Base-by-base conservation (phyloP, 2,113 vertebrate genomes). In the Probosciger aterrimus region DNA sequence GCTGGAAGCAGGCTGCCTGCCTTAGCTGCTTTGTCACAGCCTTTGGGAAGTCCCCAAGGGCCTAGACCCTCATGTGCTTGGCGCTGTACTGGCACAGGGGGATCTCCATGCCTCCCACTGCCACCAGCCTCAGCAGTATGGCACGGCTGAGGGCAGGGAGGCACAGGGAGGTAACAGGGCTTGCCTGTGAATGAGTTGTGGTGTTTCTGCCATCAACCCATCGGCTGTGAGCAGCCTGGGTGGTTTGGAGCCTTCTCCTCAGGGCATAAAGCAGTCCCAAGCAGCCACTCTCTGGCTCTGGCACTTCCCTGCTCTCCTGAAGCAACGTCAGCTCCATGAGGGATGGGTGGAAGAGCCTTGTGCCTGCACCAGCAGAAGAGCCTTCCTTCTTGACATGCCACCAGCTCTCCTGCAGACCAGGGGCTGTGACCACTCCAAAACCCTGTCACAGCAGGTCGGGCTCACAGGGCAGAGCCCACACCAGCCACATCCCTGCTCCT, bases 281-380 rank as follows among this genome's bases (percentile, higher is more conserved):
- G 78, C 39, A 90, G 37, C 52, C 43, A 30, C 18, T 4, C 15
- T 89, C 8, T 22, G 68, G 25, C 28, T 69, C 18, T 30, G 25
- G 17, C 0, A 0, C 22, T 89, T 89, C 63, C n/a, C 37, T 60
- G 53, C 18, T 70, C 27, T 76, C 52, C 33, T 0, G 0, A 20
- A 64, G 37, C 43, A 59, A 15, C 0, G 0, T 55, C 39, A 46
- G 50, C 77, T 86, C 35, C 33, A 7, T 1, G 5, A n/a, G 9
- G 11, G 46, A 43, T 7, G 57, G 65, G 28, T 33, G 53, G 31
- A 68, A 39, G 27, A 80, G 14, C 41, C 53, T 31, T 25, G 31
- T 2, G 2, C 2, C 0, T n/a, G 11, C 25, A 24, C 22, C 62
- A 62, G n/a, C 41, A 39, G 47, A 44, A 69, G 9, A 69, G 4